Percentiles rank a stretch among this genome's conserved stretches.
These are phyloP conservation scores for Artemia sp. DNA, from an alignment of 2,888 invertebrate genomes.

Conservation along the genomic window DNA sequence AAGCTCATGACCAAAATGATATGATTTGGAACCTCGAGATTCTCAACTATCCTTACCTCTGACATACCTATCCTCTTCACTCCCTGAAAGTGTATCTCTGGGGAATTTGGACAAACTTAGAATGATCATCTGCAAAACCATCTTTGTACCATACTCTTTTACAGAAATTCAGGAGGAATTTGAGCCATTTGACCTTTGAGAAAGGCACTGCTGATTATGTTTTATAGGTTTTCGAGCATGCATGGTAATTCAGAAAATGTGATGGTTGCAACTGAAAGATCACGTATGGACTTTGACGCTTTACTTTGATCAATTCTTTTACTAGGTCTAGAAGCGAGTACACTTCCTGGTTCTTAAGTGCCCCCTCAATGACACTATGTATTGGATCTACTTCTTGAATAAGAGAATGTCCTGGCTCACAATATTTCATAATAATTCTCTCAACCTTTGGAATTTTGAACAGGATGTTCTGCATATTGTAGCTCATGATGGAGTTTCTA, in stretches of 20 bases:
- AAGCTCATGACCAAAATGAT: no score
- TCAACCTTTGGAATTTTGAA: not conserved
- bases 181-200: not conserved
- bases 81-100: no score
- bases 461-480: not conserved
- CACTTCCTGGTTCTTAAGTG: constrained; percentile 11
- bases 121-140: no score
- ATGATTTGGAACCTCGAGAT: no score
- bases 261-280: not conserved
- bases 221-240: constrained; percentile 1
- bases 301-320: not conserved
- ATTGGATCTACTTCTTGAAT: constrained; percentile 5
- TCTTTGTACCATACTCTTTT: no score
- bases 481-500: constrained; percentile 11
- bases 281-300: not conserved
- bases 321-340: not conserved
- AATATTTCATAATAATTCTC: not conserved
- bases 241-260: not conserved
- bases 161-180: no score
- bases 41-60: no score
- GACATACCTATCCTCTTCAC: no score
- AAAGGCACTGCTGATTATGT: not conserved
- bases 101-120: no score
- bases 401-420: not conserved
- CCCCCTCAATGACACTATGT: not conserved